phyloP scores from a whole-genome alignment of 2,113 vertebrate genomes.

The Prunella fulvescens region DNA sequence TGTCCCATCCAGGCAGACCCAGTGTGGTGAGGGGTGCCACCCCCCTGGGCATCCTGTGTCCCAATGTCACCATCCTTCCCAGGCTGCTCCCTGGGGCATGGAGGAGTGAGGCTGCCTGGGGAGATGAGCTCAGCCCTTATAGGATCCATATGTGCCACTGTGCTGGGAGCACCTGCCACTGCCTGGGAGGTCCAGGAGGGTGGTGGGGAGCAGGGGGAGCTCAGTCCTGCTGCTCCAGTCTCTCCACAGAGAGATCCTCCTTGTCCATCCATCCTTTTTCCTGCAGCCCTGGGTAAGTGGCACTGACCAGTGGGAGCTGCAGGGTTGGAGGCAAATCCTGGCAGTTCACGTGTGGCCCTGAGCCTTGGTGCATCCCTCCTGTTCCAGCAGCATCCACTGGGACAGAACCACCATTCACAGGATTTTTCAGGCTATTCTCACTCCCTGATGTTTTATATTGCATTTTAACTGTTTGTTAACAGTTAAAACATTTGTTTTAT shows the following conservation, averaged over 20 bases:
- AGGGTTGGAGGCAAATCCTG: neutral
- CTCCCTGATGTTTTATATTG: neutral
- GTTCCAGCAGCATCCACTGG: neutral
- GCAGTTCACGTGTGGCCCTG: accelerated
- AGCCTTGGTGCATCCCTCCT: neutral
- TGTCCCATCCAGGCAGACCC: neutral
- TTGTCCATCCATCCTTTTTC: neutral
- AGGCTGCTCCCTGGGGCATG: accelerated
- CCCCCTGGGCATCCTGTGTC: neutral
- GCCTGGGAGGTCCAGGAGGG: neutral
- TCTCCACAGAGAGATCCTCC: neutral
- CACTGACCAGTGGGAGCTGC: neutral
- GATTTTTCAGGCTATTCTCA: neutral
- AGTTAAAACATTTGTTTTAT: no score
- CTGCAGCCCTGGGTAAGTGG: neutral
- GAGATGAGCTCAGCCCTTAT: neutral
- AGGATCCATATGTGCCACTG: neutral
- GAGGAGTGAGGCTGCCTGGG: neutral
- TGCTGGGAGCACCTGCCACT: neutral
- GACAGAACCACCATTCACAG: neutral
- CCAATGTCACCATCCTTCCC: neutral
- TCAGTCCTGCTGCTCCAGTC: neutral
- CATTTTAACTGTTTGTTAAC: neutral
- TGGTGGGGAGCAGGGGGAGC: neutral
- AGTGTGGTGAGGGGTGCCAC: neutral